A percentile compares a stretch with the other conserved stretches of the same genome.
Evolutionary conservation across 92 coral and sea anemone genomes (phyloP).

Genomic region (Palythoa grandiflora): DNA sequence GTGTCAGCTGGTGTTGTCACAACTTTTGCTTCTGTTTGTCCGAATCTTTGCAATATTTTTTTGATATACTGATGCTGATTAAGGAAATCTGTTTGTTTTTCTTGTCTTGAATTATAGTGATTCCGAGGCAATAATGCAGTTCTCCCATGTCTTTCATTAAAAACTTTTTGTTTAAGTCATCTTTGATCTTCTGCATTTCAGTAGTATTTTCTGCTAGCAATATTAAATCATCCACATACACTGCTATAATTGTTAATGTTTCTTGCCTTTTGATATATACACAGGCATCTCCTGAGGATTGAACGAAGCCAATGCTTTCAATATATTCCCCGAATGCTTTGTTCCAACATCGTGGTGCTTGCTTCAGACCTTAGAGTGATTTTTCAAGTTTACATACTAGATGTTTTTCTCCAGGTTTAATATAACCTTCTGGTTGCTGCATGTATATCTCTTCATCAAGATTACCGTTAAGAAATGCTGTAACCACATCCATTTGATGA

Average conservation of each 20-base stretch:
- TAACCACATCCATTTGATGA: constrained; percentile 54
- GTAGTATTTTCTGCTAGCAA: constrained; percentile 23
- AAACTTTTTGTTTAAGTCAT: not conserved
- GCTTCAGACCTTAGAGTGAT: constrained; percentile 60
- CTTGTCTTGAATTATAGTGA: not conserved
- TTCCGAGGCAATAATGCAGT: not conserved
- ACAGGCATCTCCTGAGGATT: constrained; percentile 46
- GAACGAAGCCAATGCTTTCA: constrained; percentile 45
- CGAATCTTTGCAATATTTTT: not conserved
- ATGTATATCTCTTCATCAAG: constrained; percentile 63
- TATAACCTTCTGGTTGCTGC: constrained; percentile 61
- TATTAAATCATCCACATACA: constrained; percentile 60
- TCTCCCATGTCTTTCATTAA: not conserved
- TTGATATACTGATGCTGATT: not conserved
- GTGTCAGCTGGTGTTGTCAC: constrained; percentile 68
- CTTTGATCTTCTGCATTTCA: not conserved
- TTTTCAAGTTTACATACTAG: constrained; percentile 58
- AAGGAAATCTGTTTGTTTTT: not conserved
- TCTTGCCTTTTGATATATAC: constrained; percentile 42
- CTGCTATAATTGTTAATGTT: constrained; percentile 49
- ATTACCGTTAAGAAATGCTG: constrained; percentile 57
- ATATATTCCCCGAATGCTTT: constrained; percentile 35
- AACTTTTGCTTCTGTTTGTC: constrained; percentile 57
- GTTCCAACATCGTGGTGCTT: constrained; percentile 61
- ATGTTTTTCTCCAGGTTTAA: constrained; percentile 47